Evolutionary conservation across 2,888 invertebrate species (phyloP).

Genomic region (Calameuta idolon): DNA sequence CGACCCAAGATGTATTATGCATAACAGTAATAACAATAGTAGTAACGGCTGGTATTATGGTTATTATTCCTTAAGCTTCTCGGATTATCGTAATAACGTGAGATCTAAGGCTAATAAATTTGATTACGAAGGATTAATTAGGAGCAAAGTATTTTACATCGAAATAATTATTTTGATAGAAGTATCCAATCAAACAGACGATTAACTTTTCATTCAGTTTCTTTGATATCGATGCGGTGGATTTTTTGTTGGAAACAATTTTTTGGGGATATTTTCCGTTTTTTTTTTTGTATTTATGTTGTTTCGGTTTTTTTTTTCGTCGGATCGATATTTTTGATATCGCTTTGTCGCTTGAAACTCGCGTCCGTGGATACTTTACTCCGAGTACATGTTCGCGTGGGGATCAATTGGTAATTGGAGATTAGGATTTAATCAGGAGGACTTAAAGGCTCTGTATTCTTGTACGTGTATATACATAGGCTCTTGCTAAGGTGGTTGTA

Average conservation of each 20-base stretch:
- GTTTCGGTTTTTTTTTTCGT: not conserved
- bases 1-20: not conserved
- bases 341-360: not conserved
- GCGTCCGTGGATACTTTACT: not conserved
- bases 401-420: not conserved
- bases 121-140: not conserved
- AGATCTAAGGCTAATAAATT: not conserved
- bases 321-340: no score
- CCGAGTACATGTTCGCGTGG: not conserved
- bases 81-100: not conserved
- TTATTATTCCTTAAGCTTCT: not conserved
- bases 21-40: not conserved
- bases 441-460: not conserved
- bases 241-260: no score
- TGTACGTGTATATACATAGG: no score
- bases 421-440: not conserved
- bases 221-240: no score
- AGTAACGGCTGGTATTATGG: not conserved
- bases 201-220: not conserved
- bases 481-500: not conserved
- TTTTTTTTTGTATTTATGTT: not conserved
- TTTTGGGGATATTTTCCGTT: rapidly evolving
- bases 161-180: not conserved
- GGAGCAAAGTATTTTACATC: not conserved
- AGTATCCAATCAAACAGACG: not conserved